Base-by-base conservation (phyloP, 1,140 invertebrate genomes). In the Lutraria rhynchaena region DNA sequence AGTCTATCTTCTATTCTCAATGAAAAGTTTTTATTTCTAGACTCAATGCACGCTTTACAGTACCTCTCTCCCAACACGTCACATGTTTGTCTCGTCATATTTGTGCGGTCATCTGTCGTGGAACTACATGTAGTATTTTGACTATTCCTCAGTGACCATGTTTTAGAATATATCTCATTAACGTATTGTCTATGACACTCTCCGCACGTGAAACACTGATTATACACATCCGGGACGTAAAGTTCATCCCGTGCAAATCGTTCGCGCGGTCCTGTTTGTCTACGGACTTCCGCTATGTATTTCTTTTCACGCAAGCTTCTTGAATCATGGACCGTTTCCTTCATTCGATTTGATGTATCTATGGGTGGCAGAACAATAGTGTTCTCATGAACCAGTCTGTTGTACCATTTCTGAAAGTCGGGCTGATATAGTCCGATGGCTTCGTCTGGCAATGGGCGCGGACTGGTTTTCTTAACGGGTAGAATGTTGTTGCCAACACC, bases 11-110 rank as follows among this genome's bases (percentile, higher is more conserved):
- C 76, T 19, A 80, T 70, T 22, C 70, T 4, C 1, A 49, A 63
- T 13, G 76, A 80, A 24, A 80, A 80, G 24, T 29, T 53, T 24
- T 70, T 80, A 51, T 69, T 80, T 44, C 76, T 65, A 13, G n/a
- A n/a, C 37, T 80, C 76, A 22, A 80, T 60, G 37, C 76, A 80
- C 31, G 76, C 9, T 24, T 41, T 65, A 60, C 76, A 80, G 27
- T 80, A 70, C 33, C 76, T 22, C 44, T 80, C 76, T 4, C 76
- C 76, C 11, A 80, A 44, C 3, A 80, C 76, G 24, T 80, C 76
- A 70, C 76, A 80, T 13, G 67, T 63, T 31, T 80, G 65, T 31
- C 60, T 29, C 17, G 17, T 61, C 9, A 51, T 7, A 15, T 9
- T 33, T 19, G n/a, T 27, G 22, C 75, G 44, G 51, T 67, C 41